Evolutionary conservation across 2,113 vertebrate species (phyloP), one percentile per base, ranked within the genome.

Genomic region (Pongo pygmaeus): DNA sequence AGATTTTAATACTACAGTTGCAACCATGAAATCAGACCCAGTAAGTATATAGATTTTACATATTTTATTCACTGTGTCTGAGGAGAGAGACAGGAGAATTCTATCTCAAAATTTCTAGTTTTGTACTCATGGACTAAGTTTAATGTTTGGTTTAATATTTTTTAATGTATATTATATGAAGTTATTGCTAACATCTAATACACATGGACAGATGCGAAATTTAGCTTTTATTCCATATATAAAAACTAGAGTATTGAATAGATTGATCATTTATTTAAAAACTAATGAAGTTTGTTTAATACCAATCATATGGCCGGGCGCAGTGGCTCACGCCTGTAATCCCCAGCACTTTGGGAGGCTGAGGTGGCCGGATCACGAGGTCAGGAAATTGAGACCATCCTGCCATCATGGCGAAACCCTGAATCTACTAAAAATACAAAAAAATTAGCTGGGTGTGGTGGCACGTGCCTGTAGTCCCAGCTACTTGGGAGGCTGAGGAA

Each of bases 231-330:
- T 80, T 77, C 10, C 6, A 84, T 16, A 88, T 35, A 25, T 72
- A 83, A 97, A 92, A 91, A 64, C 0, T 59, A 89, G 17, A 91
- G 5, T 75, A 72, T 48, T 84, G 2, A 46, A 79, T 72, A 81
- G 43, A 5, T 94, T 85, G 20, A 72, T 86, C 48, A 84, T 55
- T 93, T 81, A 86, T 40, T 96, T 81, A 59, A 77, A 59, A 90
- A 46, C 12, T 12, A 89, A 75, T 83, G 27, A 80, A 85, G 59
- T 64, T 75, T 85, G 18, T 38, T 84, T 46, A 18, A 88, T 69
- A 91, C 61, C 52, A 55, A 20, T 55, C 52, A 55, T 7, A 55
- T 55, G 52, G 52, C 52, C 18, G 18, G 52, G 52, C 18, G 18
- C 18, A 18, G 52, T 55, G 52, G 52, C 52, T 55, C 52, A 55